Conservation (phyloP, 2,113 vertebrate species). For the Neopipo cinnamomea region DNA sequence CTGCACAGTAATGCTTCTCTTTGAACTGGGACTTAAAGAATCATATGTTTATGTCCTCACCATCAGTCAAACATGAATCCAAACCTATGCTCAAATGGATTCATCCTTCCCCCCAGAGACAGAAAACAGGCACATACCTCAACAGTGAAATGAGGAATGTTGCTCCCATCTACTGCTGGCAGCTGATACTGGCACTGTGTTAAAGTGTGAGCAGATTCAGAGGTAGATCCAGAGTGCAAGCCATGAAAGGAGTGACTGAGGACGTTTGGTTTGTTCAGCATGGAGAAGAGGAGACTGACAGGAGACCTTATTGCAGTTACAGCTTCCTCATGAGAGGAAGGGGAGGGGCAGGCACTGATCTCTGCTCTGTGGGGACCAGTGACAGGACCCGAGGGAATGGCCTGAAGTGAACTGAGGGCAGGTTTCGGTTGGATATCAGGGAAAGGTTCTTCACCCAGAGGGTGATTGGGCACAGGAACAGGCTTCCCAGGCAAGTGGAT, state of each 20-base stretch:
- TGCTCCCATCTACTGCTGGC: not conserved
- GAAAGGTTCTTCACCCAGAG: not conserved
- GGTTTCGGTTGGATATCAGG: not conserved
- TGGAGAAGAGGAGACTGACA: not conserved
- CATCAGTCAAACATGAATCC: not conserved
- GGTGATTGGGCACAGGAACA: rapidly evolving
- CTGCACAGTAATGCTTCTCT: not conserved
- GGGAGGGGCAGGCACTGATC: not conserved
- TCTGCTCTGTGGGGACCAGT: not conserved
- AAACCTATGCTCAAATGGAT: not conserved
- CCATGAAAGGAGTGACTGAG: not conserved
- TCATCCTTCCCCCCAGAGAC: not conserved
- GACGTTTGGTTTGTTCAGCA: not conserved
- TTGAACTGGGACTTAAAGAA: not conserved
- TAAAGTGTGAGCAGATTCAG: not conserved
- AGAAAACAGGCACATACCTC: not conserved
- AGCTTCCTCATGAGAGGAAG: not conserved
- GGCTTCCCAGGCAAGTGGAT: no score
- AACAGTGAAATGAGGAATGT: not conserved
- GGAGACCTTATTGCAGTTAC: not conserved
- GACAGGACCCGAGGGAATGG: rapidly evolving
- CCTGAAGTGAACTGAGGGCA: not conserved
- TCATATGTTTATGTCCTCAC: not conserved
- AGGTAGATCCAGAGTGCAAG: not conserved
- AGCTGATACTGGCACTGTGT: not conserved